Base-by-base conservation (phyloP, 2,888 invertebrate species). In the Diachrysia chrysitis region DNA sequence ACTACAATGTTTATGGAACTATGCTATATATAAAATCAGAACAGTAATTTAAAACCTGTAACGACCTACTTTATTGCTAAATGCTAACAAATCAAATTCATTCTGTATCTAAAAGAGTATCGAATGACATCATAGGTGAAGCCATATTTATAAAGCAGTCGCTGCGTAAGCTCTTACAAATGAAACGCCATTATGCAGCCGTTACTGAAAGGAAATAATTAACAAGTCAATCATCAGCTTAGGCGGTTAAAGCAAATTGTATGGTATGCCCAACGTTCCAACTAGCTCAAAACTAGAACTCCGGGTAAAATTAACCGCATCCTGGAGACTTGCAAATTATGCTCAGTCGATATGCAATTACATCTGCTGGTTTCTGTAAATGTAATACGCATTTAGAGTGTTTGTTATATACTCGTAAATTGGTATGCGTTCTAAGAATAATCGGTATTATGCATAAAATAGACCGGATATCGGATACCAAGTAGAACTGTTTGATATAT, bases 61-160 rank as follows among this genome's bases (percentile, higher is more conserved):
- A 76, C 70, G 67, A 66, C 79, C 76, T 66, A 72, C 46, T 71
- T 69, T 66, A 32, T 32, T 66, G 56, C 58, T 37, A 35, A 71
- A 71, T 67, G 66, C 69, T 68, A 71, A 60, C 66, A 71, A 71
- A 73, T 66, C 55, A 73, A 69, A 71, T 76, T 76, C 59, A 70
- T 73, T 71, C 54, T 25, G 65, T 58, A 72, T 81, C 72, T 77
- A 71, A 69, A 79, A 76, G 60, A 77, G 79, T 81, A 74, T 81
- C 68, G 67, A 69, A 74, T 81, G 77, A 81, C 81, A 81, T 81
- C 79, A 81, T 59, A 55, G 67, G 58, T 68, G 78, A 81, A 81
- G 78, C 80, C 80, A 67, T 78, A 77, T 69, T 73, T 75, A 76
- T 69, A 73, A 76, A 69, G 65, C 59, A 65, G 19, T 63, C 54